Evolutionary conservation across 2,113 vertebrate genomes (phyloP), one percentile per base, ranked within the genome.

Genomic region (Daboia siamensis): DNA sequence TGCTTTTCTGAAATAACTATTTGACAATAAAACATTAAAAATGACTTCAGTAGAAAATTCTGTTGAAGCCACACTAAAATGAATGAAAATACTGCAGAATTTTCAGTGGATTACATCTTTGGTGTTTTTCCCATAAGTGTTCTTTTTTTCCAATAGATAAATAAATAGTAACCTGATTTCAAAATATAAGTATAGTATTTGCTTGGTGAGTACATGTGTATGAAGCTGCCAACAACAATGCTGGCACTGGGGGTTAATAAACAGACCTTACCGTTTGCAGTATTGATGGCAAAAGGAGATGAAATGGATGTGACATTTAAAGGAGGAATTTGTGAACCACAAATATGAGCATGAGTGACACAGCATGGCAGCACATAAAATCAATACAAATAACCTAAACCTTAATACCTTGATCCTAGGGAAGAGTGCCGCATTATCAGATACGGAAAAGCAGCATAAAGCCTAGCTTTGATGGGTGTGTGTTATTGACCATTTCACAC

Each of bases 331-430:
- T 99, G 98, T 98, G 99, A 99, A 98, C 98, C 98, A 98, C 98
- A 99, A 99, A 99, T 99, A 99, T 98, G 97, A 99, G 98, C 98
- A 95, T 98, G 98, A 98, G 98, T 97, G 97, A 98, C 95, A 96
- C 97, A 96, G 98, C 98, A 98, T 98, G 97, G 98, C 98, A 97
- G 98, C 98, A 99, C 98, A 98, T 97, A 99, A 99, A 99, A 99
- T 99, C 99, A 99, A 99, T 99, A 99, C 99, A 98, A 99, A 99
- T 99, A 99, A 99, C 98, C 98, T 98, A 99, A 99, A 98, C 98
- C 98, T 98, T 99, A 99, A 99, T 99, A 99, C 99, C 98, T 99
- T 99, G 98, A 99, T 99, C 99, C 98, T 54, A 95, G 97, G 97
- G 98, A 99, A 98, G 98, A 99, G 98, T 97, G 98, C 98, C 94